phyloP scores from a whole-genome alignment of 64 coral and sea anemone species.

The Porites lutea region DNA sequence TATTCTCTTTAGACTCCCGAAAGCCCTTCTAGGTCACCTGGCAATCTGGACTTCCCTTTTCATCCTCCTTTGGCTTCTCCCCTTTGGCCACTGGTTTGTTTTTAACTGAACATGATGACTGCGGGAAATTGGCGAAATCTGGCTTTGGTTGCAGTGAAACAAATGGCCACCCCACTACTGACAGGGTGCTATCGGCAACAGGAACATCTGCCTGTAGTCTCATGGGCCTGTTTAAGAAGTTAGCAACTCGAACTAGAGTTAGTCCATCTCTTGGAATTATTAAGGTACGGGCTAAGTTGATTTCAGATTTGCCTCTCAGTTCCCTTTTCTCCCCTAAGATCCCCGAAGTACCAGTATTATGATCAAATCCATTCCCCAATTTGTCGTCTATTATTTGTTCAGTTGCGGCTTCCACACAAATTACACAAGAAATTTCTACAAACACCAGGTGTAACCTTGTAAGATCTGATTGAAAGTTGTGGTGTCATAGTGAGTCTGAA shows the following conservation, averaged over 20 bases:
- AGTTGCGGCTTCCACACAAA: slow-evolving; percentile 51
- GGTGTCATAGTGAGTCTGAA: slow-evolving; percentile 62
- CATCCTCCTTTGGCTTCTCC: too few species aligned
- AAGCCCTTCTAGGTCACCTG: too few species aligned
- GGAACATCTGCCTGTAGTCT: slow-evolving; percentile 37
- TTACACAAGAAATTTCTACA: slow-evolving; percentile 54
- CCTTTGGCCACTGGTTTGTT: too few species aligned
- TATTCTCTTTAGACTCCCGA: too few species aligned
- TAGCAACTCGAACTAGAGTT: slow-evolving; percentile 42
- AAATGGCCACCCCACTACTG: slow-evolving; percentile 27
- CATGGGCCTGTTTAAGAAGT: slow-evolving; percentile 52
- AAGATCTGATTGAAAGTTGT: slow-evolving; percentile 71
- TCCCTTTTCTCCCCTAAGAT: slow-evolving; percentile 58
- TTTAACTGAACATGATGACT: too few species aligned
- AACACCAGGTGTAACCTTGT: slow-evolving; percentile 21
- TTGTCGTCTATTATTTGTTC: slow-evolving; percentile 43
- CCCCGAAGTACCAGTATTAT: slow-evolving; percentile 55
- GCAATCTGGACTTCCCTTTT: too few species aligned
- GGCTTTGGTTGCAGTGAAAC: too few species aligned
- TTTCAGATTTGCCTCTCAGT: slow-evolving; percentile 19
- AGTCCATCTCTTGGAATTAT: slow-evolving; percentile 50
- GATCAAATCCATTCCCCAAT: slow-evolving; percentile 66
- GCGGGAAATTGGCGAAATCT: too few species aligned
- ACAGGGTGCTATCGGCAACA: slow-evolving; percentile 41
- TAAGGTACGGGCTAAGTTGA: slow-evolving; percentile 42